phyloP scores from a whole-genome alignment of 2,797 vertebrate genomes.

The Manis pentadactyla region DNA sequence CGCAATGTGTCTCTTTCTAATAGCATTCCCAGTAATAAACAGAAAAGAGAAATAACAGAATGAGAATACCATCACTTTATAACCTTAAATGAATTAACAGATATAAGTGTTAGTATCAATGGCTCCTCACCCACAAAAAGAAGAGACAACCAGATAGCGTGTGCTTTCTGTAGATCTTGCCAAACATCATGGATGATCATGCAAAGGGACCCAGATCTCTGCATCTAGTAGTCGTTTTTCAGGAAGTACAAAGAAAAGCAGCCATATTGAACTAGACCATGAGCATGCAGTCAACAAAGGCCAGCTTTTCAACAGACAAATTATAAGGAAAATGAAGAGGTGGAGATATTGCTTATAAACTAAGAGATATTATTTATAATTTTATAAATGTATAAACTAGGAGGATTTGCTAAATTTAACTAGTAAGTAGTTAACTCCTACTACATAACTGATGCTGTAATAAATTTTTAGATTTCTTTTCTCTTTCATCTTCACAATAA shows the following conservation, averaged over 20 bases:
- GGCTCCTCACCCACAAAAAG: background rate
- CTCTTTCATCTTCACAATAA: background rate
- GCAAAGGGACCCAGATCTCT: background rate
- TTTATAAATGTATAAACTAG: background rate
- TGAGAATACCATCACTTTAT: background rate
- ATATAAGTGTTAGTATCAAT: background rate
- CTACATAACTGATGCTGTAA: background rate
- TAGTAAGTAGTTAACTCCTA: background rate
- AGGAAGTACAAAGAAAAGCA: background rate
- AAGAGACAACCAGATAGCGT: background rate
- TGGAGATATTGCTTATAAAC: background rate
- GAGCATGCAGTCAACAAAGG: background rate
- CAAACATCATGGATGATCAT: background rate
- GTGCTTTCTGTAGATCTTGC: background rate
- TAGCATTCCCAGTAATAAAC: background rate
- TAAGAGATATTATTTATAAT: background rate
- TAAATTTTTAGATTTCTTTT: slow-evolving; percentile 42
- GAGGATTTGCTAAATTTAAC: background rate
- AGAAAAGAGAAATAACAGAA: background rate
- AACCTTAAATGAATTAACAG: background rate
- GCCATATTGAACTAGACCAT: background rate
- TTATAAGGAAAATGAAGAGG: background rate
- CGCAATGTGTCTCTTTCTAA: background rate
- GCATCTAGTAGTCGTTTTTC: background rate
- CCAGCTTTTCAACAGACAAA: background rate